These are phyloP conservation scores for Artibeus lituratus DNA, from an alignment of 2,797 vertebrate genomes.

Conservation along the genomic window DNA sequence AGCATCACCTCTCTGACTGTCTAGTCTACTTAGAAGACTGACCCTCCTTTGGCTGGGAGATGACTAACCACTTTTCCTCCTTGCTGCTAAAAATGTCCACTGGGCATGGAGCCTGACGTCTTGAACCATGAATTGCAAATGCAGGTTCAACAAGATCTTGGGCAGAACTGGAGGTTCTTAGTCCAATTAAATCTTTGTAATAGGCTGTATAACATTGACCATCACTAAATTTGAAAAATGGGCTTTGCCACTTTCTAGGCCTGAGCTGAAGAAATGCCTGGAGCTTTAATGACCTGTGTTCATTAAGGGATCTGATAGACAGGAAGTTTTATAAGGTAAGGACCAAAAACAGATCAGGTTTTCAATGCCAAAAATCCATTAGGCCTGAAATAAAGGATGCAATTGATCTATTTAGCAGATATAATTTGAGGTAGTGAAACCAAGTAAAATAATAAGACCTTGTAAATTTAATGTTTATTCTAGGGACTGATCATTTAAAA, in stretches of 20 bases:
- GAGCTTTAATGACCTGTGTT: constrained; percentile 37
- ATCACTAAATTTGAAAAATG: not conserved
- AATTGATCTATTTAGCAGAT: constrained; percentile 54
- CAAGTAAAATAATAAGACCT: constrained; percentile 41
- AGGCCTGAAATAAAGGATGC: constrained; percentile 55
- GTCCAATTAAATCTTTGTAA: not conserved
- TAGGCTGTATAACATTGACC: not conserved
- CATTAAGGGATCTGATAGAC: constrained; percentile 30
- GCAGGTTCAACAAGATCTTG: not conserved
- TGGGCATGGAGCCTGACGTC: not conserved
- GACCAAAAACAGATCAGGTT: constrained; percentile 28
- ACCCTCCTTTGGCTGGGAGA: not conserved
- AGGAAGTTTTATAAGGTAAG: constrained; percentile 46
- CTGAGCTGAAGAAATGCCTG: not conserved
- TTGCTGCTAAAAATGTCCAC: not conserved
- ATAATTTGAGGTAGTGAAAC: constrained; percentile 33
- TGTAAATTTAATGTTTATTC: constrained; percentile 56
- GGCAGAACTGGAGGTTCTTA: not conserved
- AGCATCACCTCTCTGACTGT: not conserved
- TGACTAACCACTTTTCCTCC: not conserved
- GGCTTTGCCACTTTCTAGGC: not conserved
- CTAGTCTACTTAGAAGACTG: not conserved
- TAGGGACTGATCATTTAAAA: constrained; percentile 29
- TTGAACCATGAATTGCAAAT: not conserved
- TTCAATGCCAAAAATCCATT: constrained; percentile 60